These are phyloP conservation scores for Trogon surrucura DNA, from an alignment of 2,113 vertebrate genomes.

Conservation along the genomic window DNA sequence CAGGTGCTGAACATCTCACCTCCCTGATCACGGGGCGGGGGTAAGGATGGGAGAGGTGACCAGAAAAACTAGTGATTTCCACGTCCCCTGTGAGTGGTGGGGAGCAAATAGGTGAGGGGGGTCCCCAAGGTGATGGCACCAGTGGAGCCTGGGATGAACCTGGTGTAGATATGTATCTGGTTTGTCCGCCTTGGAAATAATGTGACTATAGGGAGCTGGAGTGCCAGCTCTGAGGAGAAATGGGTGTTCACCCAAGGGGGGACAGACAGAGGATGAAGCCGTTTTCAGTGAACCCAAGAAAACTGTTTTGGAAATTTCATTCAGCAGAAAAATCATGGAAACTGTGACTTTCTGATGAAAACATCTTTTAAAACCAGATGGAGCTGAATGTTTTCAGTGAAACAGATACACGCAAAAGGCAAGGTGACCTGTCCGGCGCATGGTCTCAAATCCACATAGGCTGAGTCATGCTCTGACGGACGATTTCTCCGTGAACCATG, in stretches of 20 bases:
- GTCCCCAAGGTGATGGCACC: rapidly evolving
- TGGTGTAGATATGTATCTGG: neutral
- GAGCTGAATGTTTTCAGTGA: neutral
- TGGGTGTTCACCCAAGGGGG: neutral
- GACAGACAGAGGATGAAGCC: neutral
- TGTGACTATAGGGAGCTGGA: rapidly evolving
- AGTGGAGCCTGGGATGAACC: neutral
- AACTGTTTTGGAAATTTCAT: neutral
- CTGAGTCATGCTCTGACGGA: rapidly evolving
- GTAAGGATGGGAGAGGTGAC: neutral
- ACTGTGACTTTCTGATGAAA: neutral
- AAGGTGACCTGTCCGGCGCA: rapidly evolving
- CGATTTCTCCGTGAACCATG: neutral
- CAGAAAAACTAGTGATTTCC: neutral
- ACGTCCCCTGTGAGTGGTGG: neutral
- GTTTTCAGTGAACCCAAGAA: neutral
- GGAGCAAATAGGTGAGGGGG: neutral
- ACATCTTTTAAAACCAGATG: neutral
- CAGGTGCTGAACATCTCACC: neutral
- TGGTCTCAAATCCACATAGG: neutral
- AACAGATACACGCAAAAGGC: neutral
- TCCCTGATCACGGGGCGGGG: rapidly evolving
- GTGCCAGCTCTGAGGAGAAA: neutral
- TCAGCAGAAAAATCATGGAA: neutral
- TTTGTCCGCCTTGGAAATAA: neutral